Conservation (phyloP, 2,113 vertebrate species). For the Ammospiza nelsoni region DNA sequence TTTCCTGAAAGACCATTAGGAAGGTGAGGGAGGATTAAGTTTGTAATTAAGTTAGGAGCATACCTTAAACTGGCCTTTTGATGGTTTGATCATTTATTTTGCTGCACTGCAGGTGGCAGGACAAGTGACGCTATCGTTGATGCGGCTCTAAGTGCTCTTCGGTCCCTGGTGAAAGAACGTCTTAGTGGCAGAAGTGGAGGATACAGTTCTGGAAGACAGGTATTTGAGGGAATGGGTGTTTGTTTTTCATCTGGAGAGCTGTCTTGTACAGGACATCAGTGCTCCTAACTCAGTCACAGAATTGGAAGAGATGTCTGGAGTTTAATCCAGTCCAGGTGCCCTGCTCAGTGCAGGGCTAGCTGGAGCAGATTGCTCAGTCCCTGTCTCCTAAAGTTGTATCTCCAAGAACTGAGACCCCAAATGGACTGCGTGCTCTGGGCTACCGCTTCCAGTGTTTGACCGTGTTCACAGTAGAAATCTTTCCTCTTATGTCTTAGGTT, state of each 20-base stretch:
- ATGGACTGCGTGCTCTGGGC: not conserved
- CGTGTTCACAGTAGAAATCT: not conserved
- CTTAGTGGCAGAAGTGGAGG: conserved; percentile 83
- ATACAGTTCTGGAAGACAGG: conserved; percentile 85
- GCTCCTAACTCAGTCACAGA: not conserved
- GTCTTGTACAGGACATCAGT: not conserved
- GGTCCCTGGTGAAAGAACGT: conserved; percentile 87
- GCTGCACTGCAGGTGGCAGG: conserved; percentile 82
- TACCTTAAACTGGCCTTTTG: not conserved
- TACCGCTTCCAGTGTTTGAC: not conserved
- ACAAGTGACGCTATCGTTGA: conserved; percentile 92
- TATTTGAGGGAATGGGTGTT: conserved; percentile 31
- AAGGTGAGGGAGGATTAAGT: not conserved
- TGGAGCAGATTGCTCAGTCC: not conserved
- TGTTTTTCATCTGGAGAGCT: not conserved
- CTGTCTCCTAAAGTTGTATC: not conserved
- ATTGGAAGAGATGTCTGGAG: not conserved
- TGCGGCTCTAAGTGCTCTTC: conserved; percentile 83
- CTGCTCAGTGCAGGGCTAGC: not conserved
- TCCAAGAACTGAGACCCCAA: not conserved
- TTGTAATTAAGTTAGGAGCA: not conserved
- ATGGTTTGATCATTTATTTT: not conserved
- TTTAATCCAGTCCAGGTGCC: not conserved
- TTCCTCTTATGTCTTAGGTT: not conserved
- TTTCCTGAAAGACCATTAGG: not conserved